Evolutionary conservation across 2,888 invertebrate genomes (phyloP), one percentile per base, ranked within the genome.

Genomic region (Zaprionus bogoriensis): DNA sequence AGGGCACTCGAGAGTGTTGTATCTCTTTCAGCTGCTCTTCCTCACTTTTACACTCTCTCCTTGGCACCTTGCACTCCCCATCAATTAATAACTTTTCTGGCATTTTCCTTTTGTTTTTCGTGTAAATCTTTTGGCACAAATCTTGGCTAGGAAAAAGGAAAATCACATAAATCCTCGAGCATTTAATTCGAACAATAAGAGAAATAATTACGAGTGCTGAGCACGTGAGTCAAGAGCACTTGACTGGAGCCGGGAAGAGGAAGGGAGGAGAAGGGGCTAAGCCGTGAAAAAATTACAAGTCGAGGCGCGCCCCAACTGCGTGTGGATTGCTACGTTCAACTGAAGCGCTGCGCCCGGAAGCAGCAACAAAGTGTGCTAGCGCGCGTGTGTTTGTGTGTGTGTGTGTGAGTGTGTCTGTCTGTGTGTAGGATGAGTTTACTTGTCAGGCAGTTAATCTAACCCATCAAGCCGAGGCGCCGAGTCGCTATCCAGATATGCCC

Each of bases 371-470:
- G 69, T 74, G 51, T 52, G 41, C 23, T 46, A 45, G 30, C 57
- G 48, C 38, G 39, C 63, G 48, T 51, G 48, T 39, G 48, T 23
- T 42, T 58, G 39, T 22, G 45, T 51, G 54, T 42, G 47, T 54
- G 32, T 62, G 48, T 41, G 28, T 51, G 46, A 50, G 20, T 63
- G 54, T 60, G 48, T 48, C 44, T 51, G 32, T 61, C 44, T 62
- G 50, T 65, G 51, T 54, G 45, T 67, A 69, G 72, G 72, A 74
- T 79, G 79, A 66, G 87, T 77, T 79, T 79, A 79, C 77, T 78
- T 88, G 89, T 86, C 89, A 89, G 87, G 85, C 78, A 88, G 86
- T 88, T 89, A 88, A 88, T 88, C 88, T 88, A 78, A 87, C 65
- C 82, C 83, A 83, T 87, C 87, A 87, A 79, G 85, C 63, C 53